Conservation (phyloP, 2,113 vertebrate genomes). For the Gopherus evgoodei region DNA sequence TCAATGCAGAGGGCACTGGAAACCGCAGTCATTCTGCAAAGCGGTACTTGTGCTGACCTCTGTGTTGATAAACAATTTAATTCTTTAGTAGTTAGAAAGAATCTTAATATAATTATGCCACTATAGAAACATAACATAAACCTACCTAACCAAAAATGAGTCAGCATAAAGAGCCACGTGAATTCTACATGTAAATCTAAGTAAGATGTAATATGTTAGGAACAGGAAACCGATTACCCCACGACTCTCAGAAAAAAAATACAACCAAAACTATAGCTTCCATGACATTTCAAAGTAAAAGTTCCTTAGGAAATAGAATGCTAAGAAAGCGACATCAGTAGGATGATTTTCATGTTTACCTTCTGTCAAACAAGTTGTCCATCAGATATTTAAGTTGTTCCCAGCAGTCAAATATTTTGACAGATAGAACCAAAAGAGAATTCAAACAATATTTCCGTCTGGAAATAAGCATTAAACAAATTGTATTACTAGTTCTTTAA, state of each 20-base stretch:
- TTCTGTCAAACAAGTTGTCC: neutral
- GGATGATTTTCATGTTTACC: neutral
- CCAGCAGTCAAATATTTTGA: constrained; percentile 36
- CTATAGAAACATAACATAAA: neutral
- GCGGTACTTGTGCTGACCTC: neutral
- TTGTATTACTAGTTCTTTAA: neutral
- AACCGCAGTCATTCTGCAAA: constrained; percentile 6
- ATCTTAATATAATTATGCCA: neutral
- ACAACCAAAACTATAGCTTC: neutral
- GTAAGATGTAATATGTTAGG: neutral
- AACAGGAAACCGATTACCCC: neutral
- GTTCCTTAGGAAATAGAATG: neutral
- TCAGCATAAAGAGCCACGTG: neutral
- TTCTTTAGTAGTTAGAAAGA: neutral
- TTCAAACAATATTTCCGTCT: neutral
- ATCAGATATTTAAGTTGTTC: constrained; percentile 16
- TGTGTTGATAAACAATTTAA: neutral
- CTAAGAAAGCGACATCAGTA: neutral
- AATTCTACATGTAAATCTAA: neutral
- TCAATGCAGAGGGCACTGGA: constrained; percentile 19
- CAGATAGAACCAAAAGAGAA: constrained; percentile 33
- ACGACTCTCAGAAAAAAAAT: neutral
- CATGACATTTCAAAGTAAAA: neutral
- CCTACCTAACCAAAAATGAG: neutral
- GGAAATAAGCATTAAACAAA: neutral